Evolutionary conservation across 2,113 vertebrate species (phyloP), one percentile per base, ranked within the genome.

Genomic region (Theropithecus gelada): DNA sequence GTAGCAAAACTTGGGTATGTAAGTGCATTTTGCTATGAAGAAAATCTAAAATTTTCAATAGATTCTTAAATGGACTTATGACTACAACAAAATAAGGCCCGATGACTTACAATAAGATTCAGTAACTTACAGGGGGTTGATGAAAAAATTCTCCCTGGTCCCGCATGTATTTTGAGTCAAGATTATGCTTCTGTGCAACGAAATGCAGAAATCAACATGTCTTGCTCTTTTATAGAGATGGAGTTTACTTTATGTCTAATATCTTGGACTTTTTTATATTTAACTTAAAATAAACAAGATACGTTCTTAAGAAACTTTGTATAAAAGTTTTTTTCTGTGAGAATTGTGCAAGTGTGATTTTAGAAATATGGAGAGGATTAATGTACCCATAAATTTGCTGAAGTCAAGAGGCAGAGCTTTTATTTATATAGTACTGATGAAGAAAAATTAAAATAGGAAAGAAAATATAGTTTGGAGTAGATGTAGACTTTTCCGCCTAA

Each of bases 231-330:
- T 50, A 57, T 3, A 61, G n/a, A 81, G 48, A 75, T 0, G 14
- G 16, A 2, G 38, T 72, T 93, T 43, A 73, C 30, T 88, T 97
- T 96, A 66, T 88, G 66, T 35, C 30, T 96, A 72, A 93, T 91
- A 88, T 50, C 16, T 55, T 64, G 35, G 66, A 6, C 16, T 25
- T 96, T 88, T 27, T 87, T n/a, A 61, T 83, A 55, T 66, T 79
- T 52, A 79, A 72, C 27, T 72, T 88, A 59, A 78, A 8, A 61
- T 43, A 80, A 83, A 25, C 2, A 22, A 52, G 38, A 40, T 85
- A 3, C 38, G 12, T 2, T 73, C 7, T 86, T 38, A 64, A 57
- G 38, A 85, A 90, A 30, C 5, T 90, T 45, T 81, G 27, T 40
- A 75, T 38, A 22, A 89, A 95, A 72, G 14, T 68, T 4, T 43